Conservation (phyloP, 2,888 invertebrate species). For the Leucozona laternaria region DNA sequence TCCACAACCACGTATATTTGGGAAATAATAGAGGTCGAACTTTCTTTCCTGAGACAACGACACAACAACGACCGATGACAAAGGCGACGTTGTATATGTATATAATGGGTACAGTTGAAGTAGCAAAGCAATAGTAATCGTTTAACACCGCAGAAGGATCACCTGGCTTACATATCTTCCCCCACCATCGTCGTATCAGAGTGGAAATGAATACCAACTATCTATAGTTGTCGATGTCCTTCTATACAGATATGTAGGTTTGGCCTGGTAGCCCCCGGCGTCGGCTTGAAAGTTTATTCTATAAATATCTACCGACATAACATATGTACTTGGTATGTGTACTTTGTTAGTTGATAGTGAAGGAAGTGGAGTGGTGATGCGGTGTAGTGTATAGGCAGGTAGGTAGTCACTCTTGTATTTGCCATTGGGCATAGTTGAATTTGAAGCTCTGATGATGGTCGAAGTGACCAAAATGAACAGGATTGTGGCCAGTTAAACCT, state of each 20-base stretch:
- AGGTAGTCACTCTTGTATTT: background rate
- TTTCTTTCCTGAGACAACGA: background rate
- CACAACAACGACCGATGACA: background rate
- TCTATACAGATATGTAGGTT: background rate
- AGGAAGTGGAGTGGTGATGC: background rate
- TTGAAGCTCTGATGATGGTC: background rate
- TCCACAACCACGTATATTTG: background rate
- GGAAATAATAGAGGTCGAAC: background rate
- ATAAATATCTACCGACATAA: slow-evolving; percentile 34
- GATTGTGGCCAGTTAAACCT: slow-evolving; percentile 53
- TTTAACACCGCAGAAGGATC: slow-evolving; percentile 58
- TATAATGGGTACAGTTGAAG: background rate
- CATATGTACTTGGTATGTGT: background rate
- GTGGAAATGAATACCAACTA: slow-evolving; percentile 31
- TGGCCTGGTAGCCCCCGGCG: background rate
- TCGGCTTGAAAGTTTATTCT: slow-evolving; percentile 6
- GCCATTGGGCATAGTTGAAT: slow-evolving; percentile 18
- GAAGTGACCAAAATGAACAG: slow-evolving; percentile 30
- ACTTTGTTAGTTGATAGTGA: slow-evolving; percentile 13
- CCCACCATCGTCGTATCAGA: slow-evolving; percentile 12
- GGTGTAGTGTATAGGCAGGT: background rate
- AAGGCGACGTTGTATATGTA: background rate
- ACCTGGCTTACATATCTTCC: slow-evolving; percentile 52
- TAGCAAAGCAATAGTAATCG: slow-evolving; percentile 32
- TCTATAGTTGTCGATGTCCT: background rate